These are phyloP conservation scores for Epizoanthus scotinus DNA, from an alignment of 92 coral and sea anemone species.

Conservation along the genomic window DNA sequence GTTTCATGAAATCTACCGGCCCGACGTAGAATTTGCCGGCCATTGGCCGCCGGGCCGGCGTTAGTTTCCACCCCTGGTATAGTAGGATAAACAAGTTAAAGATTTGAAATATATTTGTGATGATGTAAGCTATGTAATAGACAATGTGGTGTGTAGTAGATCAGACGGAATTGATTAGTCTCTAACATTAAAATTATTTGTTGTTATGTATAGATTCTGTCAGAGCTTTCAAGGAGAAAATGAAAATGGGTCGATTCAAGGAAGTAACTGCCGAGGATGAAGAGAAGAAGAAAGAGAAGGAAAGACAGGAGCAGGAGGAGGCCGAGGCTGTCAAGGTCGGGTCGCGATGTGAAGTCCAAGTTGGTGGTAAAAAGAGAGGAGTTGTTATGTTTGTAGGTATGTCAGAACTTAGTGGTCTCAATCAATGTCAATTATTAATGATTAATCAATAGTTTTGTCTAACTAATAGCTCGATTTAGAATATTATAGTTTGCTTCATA, in stretches of 20 bases:
- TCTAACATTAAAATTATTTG: neutral
- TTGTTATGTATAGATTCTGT: constrained; percentile 71
- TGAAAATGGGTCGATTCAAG: constrained; percentile 86
- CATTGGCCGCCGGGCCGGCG: too few relatives aligned
- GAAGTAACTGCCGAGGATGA: constrained; percentile 79
- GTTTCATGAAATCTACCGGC: too few relatives aligned
- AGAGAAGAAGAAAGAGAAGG: constrained; percentile 65
- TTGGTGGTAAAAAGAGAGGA: constrained; percentile 79
- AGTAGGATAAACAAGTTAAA: too few relatives aligned
- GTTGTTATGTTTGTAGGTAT: constrained; percentile 92
- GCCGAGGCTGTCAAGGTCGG: constrained; percentile 89
- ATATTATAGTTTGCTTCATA: too few relatives aligned
- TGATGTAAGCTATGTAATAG: too few relatives aligned
- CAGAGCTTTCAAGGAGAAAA: constrained; percentile 85
- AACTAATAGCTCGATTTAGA: too few relatives aligned
- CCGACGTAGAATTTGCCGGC: too few relatives aligned
- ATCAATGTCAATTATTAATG: neutral
- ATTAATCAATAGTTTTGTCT: too few relatives aligned
- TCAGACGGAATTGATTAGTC: too few relatives aligned
- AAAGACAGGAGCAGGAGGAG: constrained; percentile 71
- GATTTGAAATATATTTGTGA: too few relatives aligned
- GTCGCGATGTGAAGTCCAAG: constrained; percentile 88
- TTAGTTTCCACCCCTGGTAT: too few relatives aligned
- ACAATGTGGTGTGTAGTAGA: too few relatives aligned
- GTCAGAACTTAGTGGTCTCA: neutral